phyloP scores from a whole-genome alignment of 2,888 invertebrate species.

The Agriopis aurantiaria region DNA sequence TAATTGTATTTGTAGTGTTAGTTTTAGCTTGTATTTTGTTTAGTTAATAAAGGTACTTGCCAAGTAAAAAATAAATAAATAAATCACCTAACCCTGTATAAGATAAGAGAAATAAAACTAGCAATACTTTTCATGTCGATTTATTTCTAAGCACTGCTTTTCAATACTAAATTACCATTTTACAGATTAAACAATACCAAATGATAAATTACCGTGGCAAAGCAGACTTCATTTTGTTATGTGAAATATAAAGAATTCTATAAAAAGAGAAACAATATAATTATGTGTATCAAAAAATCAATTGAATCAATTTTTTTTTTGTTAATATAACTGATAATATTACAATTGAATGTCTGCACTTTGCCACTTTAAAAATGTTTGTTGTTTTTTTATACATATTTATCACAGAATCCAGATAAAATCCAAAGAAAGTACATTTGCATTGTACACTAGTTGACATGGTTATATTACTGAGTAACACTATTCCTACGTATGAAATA shows the following conservation, averaged over 20 bases:
- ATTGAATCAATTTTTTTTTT: not conserved
- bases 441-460: slow-evolving; percentile 9
- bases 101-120: slow-evolving; percentile 40
- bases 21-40: no score
- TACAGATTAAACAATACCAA: slow-evolving; percentile 67
- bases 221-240: slow-evolving; percentile 42
- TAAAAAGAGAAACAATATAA: not conserved
- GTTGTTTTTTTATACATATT: slow-evolving; percentile 59
- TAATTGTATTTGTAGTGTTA: no score
- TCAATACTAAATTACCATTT: slow-evolving; percentile 73
- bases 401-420: slow-evolving; percentile 73
- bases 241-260: not conserved
- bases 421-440: slow-evolving; percentile 3
- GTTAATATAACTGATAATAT: not conserved
- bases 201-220: slow-evolving; percentile 78
- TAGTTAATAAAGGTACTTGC: no score
- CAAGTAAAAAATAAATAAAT: no score
- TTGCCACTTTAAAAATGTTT: slow-evolving; percentile 35
- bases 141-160: slow-evolving; percentile 82
- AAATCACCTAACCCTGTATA: not conserved
- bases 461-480: slow-evolving; percentile 12
- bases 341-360: slow-evolving; percentile 13
- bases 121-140: slow-evolving; percentile 57
- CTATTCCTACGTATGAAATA: slow-evolving; percentile 36
- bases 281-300: slow-evolving; percentile 2